These are phyloP conservation scores for Heliconius erato DNA, from an alignment of 2,888 invertebrate species.

Conservation along the genomic window DNA sequence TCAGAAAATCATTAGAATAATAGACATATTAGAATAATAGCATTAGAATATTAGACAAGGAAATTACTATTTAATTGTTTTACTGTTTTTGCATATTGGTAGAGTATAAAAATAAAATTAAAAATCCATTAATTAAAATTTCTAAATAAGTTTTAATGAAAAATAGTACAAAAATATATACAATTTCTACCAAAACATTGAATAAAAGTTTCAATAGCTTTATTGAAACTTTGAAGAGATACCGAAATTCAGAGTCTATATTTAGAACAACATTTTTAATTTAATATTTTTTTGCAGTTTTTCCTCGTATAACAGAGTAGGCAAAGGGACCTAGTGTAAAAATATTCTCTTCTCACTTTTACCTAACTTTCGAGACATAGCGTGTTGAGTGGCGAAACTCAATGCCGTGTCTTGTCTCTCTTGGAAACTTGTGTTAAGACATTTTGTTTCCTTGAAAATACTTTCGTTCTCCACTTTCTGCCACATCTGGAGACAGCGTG, in stretches of 20 bases:
- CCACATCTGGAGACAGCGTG: neutral
- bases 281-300: neutral
- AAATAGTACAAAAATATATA: neutral
- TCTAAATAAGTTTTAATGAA: neutral
- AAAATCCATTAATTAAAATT: neutral
- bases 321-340: neutral
- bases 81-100: no score
- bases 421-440: neutral
- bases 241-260: neutral
- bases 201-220: neutral
- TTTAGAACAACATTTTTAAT: neutral
- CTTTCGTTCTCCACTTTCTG: neutral
- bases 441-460: neutral
- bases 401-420: no score
- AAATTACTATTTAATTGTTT: no score
- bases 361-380: no score
- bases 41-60: no score
- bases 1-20: no score
- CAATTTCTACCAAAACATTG: neutral
- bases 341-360: no score
- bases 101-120: neutral
- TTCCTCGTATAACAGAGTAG: neutral
- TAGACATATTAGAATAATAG: no score
- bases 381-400: no score
- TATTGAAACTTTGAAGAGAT: neutral